Evolutionary conservation across 1,140 invertebrate genomes (phyloP).

Genomic region (Drosophila ficusphila): DNA sequence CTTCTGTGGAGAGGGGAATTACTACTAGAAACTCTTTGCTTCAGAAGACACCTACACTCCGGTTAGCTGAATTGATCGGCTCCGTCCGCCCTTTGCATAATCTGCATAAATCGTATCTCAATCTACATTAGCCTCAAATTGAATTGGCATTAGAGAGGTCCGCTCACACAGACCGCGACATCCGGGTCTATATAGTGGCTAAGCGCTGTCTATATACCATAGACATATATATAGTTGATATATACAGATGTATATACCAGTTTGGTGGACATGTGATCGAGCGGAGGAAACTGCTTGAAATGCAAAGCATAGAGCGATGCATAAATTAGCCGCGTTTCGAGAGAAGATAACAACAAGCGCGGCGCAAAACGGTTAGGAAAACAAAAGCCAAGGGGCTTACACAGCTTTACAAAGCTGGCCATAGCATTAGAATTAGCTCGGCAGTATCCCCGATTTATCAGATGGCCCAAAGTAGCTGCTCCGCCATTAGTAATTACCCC

Average conservation of each 20-base stretch:
- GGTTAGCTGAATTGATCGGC: slow-evolving; percentile 13
- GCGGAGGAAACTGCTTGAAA: slow-evolving; percentile 64
- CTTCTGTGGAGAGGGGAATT: slow-evolving; percentile 16
- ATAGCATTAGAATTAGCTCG: slow-evolving; percentile 2
- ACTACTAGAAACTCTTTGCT: background rate
- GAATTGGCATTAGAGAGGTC: slow-evolving; percentile 56
- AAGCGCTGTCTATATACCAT: slow-evolving; percentile 11
- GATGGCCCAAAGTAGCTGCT: slow-evolving; percentile 3
- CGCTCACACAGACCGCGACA: slow-evolving; percentile 19
- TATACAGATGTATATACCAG: slow-evolving; percentile 43
- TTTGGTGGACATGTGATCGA: slow-evolving; percentile 45
- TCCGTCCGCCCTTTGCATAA: slow-evolving; percentile 49
- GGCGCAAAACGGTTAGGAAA: slow-evolving; percentile 30
- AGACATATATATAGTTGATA: slow-evolving; percentile 6
- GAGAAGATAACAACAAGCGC: slow-evolving; percentile 13
- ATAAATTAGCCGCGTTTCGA: slow-evolving; percentile 55
- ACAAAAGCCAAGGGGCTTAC: slow-evolving; percentile 5
- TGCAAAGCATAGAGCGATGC: slow-evolving; percentile 59
- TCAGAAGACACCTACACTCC: slow-evolving; percentile 29
- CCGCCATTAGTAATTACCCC: slow-evolving; percentile 17
- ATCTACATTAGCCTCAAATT: slow-evolving; percentile 59
- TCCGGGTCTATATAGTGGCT: slow-evolving; percentile 47
- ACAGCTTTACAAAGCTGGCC: slow-evolving; percentile 4
- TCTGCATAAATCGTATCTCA: slow-evolving; percentile 60
- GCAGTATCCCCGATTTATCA: background rate